These are phyloP conservation scores for Teleogryllus oceanicus DNA, from an alignment of 2,888 invertebrate genomes.

Conservation along the genomic window DNA sequence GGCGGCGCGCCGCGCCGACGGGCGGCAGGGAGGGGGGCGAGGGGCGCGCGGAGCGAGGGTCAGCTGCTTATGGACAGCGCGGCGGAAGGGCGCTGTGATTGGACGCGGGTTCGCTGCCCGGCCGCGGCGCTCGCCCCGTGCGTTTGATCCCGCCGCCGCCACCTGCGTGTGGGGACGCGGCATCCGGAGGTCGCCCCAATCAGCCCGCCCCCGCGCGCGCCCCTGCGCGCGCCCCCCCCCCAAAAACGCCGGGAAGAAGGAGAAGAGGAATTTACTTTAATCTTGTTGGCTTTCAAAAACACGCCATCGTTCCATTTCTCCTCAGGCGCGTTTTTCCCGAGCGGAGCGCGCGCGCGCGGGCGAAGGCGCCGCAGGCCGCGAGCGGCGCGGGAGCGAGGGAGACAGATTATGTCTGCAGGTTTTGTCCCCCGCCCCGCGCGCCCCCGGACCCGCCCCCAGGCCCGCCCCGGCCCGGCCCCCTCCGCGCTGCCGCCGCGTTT, in stretches of 20 bases:
- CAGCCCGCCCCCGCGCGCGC: not conserved
- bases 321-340: not conserved
- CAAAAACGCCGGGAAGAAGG: not conserved
- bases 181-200: too few species aligned
- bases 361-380: not conserved
- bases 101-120: conserved; percentile 12
- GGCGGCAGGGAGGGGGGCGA: conserved; percentile 30
- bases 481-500: conserved; percentile 36
- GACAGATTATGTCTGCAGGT: conserved; percentile 18
- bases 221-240: too few species aligned
- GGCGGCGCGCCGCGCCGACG: conserved; percentile 42
- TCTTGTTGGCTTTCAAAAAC: conserved; percentile 38
- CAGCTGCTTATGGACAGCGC: not conserved
- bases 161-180: too few species aligned
- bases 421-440: conserved; percentile 40
- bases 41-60: not conserved
- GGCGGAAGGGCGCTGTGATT: conserved; percentile 40
- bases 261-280: conserved; percentile 37
- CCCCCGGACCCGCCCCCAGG: conserved; percentile 47
- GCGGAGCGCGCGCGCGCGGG: not conserved
- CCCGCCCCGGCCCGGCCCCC: conserved; percentile 48
- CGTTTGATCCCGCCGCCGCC: not conserved
- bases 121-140: not conserved
- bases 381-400: not conserved
- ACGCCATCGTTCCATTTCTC: conserved; percentile 31